Evolutionary conservation across 2,113 vertebrate species (phyloP).

Genomic region (Cyanoliseus patagonus): DNA sequence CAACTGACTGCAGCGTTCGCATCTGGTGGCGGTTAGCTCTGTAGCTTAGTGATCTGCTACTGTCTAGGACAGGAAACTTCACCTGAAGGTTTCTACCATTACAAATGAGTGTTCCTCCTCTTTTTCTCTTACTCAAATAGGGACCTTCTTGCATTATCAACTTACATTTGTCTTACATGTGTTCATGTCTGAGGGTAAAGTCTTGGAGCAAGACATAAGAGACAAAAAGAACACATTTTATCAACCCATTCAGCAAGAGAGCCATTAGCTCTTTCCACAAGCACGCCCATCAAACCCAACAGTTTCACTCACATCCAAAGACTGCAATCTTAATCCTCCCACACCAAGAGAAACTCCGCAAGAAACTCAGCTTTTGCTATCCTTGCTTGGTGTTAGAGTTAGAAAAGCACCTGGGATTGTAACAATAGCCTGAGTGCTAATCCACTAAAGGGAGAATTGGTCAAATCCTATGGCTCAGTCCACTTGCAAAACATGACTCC

Average conservation of each 20-base stretch:
- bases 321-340: background rate
- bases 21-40: background rate
- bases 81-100: background rate
- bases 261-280: background rate
- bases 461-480: background rate
- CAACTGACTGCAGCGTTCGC: background rate
- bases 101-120: background rate
- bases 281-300: background rate
- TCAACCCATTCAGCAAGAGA: rapidly evolving
- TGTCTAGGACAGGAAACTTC: background rate
- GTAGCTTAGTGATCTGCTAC: background rate
- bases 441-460: background rate
- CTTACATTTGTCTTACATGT: background rate
- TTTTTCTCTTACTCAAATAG: background rate
- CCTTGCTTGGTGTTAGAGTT: background rate
- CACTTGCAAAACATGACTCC: background rate
- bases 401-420: background rate
- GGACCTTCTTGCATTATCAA: background rate
- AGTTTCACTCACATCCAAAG: background rate
- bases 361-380: background rate
- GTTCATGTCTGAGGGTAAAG: background rate
- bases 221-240: background rate
- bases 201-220: background rate
- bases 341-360: background rate
- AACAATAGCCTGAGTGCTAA: background rate